Evolutionary conservation across 2,888 invertebrate genomes (phyloP), one percentile per base, ranked within the genome.

Genomic region (Dryobotodes eremita): DNA sequence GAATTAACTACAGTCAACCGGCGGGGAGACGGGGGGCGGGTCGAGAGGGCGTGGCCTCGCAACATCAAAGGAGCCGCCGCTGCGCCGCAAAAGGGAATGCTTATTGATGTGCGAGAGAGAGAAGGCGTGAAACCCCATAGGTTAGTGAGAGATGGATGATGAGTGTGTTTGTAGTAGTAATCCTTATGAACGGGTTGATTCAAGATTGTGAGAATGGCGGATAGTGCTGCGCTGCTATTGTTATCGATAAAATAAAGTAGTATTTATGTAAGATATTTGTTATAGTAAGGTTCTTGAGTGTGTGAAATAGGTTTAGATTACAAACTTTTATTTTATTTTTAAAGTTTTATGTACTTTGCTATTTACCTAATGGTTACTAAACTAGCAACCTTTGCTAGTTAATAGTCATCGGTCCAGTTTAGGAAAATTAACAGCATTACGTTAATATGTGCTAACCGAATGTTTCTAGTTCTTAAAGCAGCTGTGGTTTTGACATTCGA

Each of bases 41-140:
- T 89, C 85, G 88, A 85, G 89, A 88, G 92, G 96, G 96, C 96
- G 96, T 93, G 95, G 95, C 92, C 87, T 92, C 82, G 68, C 79
- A 82, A 94, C 94, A 92, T 96, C 96, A 97, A 97, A 96, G 93
- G 91, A 89, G 92, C 95, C 96, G 96, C 93, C 94, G 93, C 92
- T 90, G 90, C 91, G 92, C 92, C 92, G 93, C 94, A 94, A 94
- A 94, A 94, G 92, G 88, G 92, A 92, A 92, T 92, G 91, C 93
- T 93, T 93, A 94, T 92, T 92, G 93, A 90, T 83, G 94, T 86
- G 92, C 78, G 92, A 95, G 85, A 55, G 92, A 86, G 93, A 93
- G 8, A 75, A 83, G n/a, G 1, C 13, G 65, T 72, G 4, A 68
- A 64, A 59, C 57, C 57, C 31, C 64, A 79, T 50, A 62, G 7